Conservation (phyloP, 2,888 invertebrate genomes). For the Caenorhabditis auriculariae region DNA sequence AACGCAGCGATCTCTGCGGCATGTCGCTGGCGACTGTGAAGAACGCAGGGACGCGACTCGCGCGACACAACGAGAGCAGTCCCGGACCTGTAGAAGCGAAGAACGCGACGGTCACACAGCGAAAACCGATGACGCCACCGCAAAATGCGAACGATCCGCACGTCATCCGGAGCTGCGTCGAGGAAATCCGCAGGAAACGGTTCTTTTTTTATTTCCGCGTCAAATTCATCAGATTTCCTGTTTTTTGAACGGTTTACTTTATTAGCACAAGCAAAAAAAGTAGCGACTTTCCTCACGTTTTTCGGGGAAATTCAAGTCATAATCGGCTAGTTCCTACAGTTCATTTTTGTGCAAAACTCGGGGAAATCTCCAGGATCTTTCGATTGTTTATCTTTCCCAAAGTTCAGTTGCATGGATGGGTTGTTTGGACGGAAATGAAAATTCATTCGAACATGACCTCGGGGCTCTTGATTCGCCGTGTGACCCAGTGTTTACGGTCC, state of each 20-base stretch:
- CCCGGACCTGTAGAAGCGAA: constrained; percentile 25
- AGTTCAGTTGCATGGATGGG: too few species aligned
- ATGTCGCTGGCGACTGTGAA: constrained; percentile 17
- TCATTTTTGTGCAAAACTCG: too few species aligned
- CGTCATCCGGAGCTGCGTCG: constrained; percentile 51
- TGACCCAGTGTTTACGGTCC: too few species aligned
- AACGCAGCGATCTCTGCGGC: constrained; percentile 39
- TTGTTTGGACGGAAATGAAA: too few species aligned
- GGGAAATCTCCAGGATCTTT: too few species aligned
- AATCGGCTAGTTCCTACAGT: background rate
- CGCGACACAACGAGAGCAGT: constrained; percentile 38
- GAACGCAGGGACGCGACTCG: constrained; percentile 25
- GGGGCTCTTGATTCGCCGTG: too few species aligned
- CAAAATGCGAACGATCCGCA: constrained; percentile 36
- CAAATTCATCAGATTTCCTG: constrained; percentile 1
- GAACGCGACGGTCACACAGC: constrained; percentile 3
- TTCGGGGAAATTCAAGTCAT: background rate
- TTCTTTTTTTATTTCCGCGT: constrained; percentile 8
- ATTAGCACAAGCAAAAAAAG: too few species aligned
- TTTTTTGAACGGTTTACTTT: background rate
- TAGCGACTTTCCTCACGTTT: background rate
- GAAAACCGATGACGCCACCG: constrained; percentile 42
- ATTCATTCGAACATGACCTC: too few species aligned
- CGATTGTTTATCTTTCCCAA: too few species aligned
- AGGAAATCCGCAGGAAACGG: constrained; percentile 56